Evolutionary conservation across 2,888 invertebrate species (phyloP), one percentile per base, ranked within the genome.

Genomic region (Magallana nippona): DNA sequence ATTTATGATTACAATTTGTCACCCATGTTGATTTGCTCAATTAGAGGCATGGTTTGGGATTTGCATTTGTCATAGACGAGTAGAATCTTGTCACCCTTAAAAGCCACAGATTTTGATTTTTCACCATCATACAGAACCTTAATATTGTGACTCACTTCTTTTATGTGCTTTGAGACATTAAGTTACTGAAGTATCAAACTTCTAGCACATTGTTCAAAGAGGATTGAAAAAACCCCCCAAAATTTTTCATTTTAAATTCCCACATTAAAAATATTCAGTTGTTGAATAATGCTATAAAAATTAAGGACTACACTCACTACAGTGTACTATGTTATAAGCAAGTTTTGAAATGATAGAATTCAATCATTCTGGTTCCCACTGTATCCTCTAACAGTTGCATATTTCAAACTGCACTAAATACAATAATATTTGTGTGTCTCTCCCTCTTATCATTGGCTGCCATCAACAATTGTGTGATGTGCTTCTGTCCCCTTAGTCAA

Each of bases 51-150:
- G 71, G 32, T 15, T 10, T 11, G 71, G 71, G 71, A 71, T 71
- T 71, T 71, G 57, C 22, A 57, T 79, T 79, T 79, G 79, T 79
- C 79, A 79, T 79, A 79, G 22, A 22, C 22, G 79, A 79, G 27
- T 79, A 57, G 56, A 79, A 57, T 27, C 56, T 57, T 79, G 79
- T 79, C 79, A 79, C 57, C 79, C 56, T 79, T 27, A 71, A 71
- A 71, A 71, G 27, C 71, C 71, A 27, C 71, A 71, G 71, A 71
- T 32, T 71, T 71, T 71, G 71, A 71, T 71, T 71, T 71, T 32
- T 27, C 11, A 15, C 27, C 5, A 27, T 27, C 3, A 71, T 13
- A 71, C 32, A 27, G 32, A 32, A 71, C 32, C 27, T 71, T 27
- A 15, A 27, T 71, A 22, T 71, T 71, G 71, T 71, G 71, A 71